Base-by-base conservation (phyloP, 1,140 invertebrate genomes). In the Contarinia nasturtii region DNA sequence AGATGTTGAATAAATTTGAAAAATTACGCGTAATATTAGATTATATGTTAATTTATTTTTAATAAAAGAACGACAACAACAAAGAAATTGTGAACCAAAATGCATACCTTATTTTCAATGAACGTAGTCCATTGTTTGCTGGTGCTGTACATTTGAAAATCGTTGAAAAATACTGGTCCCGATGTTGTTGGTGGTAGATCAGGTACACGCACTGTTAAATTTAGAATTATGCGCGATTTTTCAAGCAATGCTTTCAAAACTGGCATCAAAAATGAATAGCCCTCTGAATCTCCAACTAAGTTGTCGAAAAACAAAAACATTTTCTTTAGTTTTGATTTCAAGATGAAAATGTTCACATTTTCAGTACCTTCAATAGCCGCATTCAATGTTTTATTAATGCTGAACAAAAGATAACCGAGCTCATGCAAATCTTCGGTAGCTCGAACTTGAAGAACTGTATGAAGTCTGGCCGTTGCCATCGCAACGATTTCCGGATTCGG, bases 171-270 rank as follows among this genome's bases (percentile, higher is more conserved):
- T 4, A 68, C 66, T 0, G 73, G 71, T 3, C 72, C 72, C 7
- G 68, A 63, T 5, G 65, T 62, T 2, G 69, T 69, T 8, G 64
- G 59, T 0, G 74, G 72, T 14, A 78, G 53, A 53, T 68, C 66
- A 0, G 75, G 73, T 10, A 78, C 54, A 15, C 72, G 62, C 2
- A 61, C 55, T 21, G 66, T 57, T 49, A 76, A 59, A 50, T 68
- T 67, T 33, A 78, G 63, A 5, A 69, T 57, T 12, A 56, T 54
- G 22, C 64, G 59, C 19, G 67, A 66, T 57, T 76, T 76, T 44
- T 77, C 75, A 20, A 79, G 58, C 11, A 79, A 52, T 0, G 75
- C 72, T 59, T 76, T 75, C 63, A 79, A 64, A 19, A 79, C 73
- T 4, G 74, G 75, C 53, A 78, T 71, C 1, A 79, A 49, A 53